Evolutionary conservation across 2,888 invertebrate species (phyloP).

Genomic region (Pinctada fucata): DNA sequence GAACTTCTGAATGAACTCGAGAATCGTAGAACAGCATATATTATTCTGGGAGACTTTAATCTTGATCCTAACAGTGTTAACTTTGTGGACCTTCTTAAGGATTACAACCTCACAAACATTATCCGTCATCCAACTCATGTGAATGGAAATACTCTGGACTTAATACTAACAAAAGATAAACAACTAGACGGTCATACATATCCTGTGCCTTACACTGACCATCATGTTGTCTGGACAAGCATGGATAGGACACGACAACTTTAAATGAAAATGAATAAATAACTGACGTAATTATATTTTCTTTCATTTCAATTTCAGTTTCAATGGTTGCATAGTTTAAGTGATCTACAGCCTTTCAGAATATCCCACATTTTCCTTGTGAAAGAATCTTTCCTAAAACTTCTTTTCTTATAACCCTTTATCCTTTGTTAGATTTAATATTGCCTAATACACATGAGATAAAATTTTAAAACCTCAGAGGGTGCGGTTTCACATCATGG

Average conservation of each 20-base stretch:
- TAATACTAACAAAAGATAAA: slow-evolving; percentile 20
- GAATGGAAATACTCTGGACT: slow-evolving; percentile 26
- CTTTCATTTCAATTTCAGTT: no score
- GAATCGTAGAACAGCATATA: slow-evolving; percentile 2
- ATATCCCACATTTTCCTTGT: no score
- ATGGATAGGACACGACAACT: background rate
- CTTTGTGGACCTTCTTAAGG: slow-evolving; percentile 21
- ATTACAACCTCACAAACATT: slow-evolving; percentile 19
- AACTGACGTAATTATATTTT: no score
- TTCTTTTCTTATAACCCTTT: no score
- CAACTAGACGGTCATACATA: slow-evolving; percentile 17
- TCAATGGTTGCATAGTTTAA: no score
- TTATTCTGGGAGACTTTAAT: slow-evolving; percentile 34
- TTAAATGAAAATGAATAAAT: no score
- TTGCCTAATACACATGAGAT: no score
- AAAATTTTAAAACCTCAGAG: no score
- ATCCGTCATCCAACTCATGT: slow-evolving; percentile 21
- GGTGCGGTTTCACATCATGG: no score
- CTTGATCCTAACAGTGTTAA: slow-evolving; percentile 21
- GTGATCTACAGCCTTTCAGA: no score
- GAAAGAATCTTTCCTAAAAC: no score
- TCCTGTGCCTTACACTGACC: slow-evolving; percentile 32
- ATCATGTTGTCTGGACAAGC: slow-evolving; percentile 22
- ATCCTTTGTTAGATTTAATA: no score
- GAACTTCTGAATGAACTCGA: slow-evolving; percentile 15